Evolutionary conservation across 2,113 vertebrate species (phyloP).

Genomic region (Ursus arctos): DNA sequence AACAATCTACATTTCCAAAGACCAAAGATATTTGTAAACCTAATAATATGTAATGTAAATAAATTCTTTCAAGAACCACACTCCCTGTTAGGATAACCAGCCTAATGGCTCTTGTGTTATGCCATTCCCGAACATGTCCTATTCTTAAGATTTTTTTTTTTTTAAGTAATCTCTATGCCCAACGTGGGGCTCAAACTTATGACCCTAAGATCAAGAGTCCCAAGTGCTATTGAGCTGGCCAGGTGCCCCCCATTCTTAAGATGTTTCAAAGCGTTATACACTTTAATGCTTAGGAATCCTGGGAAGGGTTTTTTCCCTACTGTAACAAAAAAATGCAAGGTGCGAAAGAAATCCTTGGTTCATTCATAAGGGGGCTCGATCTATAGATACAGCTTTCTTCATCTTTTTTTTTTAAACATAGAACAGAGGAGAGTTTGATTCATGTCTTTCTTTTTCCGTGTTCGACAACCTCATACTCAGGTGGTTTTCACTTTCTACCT

Average conservation of each 20-base stretch:
- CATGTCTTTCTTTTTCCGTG: not conserved
- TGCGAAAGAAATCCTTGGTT: not conserved
- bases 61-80: not conserved
- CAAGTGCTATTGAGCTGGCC: rapidly evolving
- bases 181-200: not conserved
- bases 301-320: not conserved
- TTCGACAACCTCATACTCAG: not conserved
- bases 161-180: not conserved
- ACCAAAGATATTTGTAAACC: not conserved
- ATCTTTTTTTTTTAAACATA: not conserved
- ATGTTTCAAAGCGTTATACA: not conserved
- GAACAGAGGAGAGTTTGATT: not conserved
- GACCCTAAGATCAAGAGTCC: not conserved
- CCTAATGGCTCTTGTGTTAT: not conserved
- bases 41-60: not conserved
- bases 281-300: not conserved
- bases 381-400: not conserved
- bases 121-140: not conserved
- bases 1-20: conserved; percentile 17
- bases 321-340: not conserved
- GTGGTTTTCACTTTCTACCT: not conserved
- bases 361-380: not conserved
- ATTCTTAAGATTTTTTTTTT: not conserved
- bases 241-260: not conserved
- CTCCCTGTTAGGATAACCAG: not conserved